Evolutionary conservation across 1,140 invertebrate species (phyloP).

Genomic region (Meteorus sp.): DNA sequence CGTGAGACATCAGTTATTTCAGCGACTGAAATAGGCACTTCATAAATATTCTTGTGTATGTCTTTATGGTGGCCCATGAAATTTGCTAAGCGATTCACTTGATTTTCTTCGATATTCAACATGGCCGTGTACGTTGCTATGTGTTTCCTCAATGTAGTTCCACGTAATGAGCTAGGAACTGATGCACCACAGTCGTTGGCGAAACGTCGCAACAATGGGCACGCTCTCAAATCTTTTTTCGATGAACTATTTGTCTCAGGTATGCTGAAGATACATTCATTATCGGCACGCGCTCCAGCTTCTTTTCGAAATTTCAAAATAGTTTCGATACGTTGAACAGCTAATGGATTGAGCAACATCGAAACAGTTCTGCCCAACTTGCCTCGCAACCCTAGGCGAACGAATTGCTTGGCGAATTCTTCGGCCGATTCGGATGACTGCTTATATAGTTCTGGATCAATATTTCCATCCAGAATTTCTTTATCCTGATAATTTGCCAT

Average conservation of each 20-base stretch:
- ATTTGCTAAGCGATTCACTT: constrained; percentile 14
- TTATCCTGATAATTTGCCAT: neutral
- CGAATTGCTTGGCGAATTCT: constrained; percentile 9
- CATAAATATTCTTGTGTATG: constrained; percentile 24
- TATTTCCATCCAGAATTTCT: constrained; percentile 13
- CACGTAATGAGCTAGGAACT: neutral
- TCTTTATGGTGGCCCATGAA: constrained; percentile 24
- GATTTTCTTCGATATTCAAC: neutral
- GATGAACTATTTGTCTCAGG: neutral
- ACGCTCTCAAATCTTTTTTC: neutral
- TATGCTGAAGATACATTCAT: constrained; percentile 15
- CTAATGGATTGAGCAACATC: neutral
- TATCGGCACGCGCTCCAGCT: neutral
- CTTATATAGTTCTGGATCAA: constrained; percentile 15
- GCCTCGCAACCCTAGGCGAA: constrained; percentile 11
- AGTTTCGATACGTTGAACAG: neutral
- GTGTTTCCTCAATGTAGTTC: constrained; percentile 12
- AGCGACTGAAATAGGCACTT: too few relatives aligned
- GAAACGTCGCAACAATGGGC: neutral
- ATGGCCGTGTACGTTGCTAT: neutral
- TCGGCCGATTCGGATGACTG: constrained; percentile 2
- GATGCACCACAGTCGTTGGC: constrained; percentile 9
- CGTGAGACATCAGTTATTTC: too few relatives aligned
- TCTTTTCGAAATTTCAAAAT: neutral
- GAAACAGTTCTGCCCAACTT: constrained; percentile 19